These are phyloP conservation scores for Platichthys stellatus DNA, from an alignment of 2,113 vertebrate genomes.

Conservation along the genomic window DNA sequence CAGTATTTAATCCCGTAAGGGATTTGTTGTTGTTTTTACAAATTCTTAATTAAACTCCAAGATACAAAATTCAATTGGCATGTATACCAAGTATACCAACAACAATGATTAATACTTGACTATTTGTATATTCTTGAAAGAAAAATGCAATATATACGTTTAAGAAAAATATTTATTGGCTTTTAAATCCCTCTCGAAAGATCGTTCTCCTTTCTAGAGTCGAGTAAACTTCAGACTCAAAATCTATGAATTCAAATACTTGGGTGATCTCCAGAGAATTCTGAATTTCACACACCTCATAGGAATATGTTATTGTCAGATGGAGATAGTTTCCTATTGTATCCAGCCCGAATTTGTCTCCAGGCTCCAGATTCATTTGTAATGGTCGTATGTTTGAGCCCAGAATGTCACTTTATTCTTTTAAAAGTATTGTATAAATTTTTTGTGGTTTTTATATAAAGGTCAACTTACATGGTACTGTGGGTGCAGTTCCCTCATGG, in stretches of 20 bases:
- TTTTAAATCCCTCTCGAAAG: neutral
- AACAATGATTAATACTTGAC: neutral
- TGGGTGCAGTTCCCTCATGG: slow-evolving; percentile 29
- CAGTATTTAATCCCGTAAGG: no score
- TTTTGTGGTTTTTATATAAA: slow-evolving; percentile 52
- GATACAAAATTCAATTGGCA: slow-evolving; percentile 5
- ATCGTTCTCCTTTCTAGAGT: neutral
- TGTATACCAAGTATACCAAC: neutral
- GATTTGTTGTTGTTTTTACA: no score
- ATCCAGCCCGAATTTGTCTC: neutral
- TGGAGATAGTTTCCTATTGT: neutral
- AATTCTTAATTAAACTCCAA: slow-evolving; percentile 4
- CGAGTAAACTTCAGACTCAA: neutral
- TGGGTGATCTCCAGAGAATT: neutral
- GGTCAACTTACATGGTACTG: slow-evolving; percentile 37
- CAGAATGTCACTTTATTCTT: neutral
- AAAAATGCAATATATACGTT: neutral
- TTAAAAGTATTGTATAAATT: neutral
- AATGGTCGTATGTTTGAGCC: neutral
- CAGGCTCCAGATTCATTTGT: neutral
- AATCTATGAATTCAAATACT: neutral
- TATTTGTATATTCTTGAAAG: neutral
- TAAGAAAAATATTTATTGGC: neutral
- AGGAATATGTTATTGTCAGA: no score
- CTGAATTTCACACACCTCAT: neutral